Evolutionary conservation across 2,797 vertebrate genomes (phyloP).

Genomic region (Picus viridis): DNA sequence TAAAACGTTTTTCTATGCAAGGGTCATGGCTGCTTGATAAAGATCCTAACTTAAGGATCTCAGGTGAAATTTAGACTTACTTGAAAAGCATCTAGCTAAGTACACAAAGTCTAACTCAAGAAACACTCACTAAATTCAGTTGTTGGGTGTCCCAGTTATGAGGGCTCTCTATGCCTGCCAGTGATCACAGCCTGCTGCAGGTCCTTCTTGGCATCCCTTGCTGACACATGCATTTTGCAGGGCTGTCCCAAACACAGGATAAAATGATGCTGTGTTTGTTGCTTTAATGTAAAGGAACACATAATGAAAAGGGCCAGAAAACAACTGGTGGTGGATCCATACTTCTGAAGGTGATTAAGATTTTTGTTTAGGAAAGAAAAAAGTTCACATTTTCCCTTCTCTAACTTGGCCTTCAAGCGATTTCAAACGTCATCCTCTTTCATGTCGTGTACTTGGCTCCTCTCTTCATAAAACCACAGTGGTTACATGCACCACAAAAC

Average conservation of each 20-base stretch:
- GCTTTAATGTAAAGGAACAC: neutral
- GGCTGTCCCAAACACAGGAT: neutral
- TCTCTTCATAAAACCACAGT: neutral
- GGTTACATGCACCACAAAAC: neutral
- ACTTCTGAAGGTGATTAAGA: neutral
- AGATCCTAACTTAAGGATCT: neutral
- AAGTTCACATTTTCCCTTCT: neutral
- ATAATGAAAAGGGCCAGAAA: neutral
- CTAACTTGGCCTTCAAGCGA: neutral
- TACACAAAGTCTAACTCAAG: neutral
- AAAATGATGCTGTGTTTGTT: neutral
- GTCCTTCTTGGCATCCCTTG: neutral
- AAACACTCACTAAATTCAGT: neutral
- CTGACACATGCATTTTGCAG: neutral
- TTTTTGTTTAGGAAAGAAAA: neutral
- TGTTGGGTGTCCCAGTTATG: neutral
- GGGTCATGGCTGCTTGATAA: neutral
- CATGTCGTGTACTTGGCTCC: neutral
- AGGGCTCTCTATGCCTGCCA: too few relatives aligned
- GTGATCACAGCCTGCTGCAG: neutral
- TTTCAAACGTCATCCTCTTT: neutral
- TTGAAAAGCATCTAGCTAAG: neutral
- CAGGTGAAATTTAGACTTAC: neutral
- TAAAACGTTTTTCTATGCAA: neutral
- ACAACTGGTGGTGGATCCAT: neutral